Percentiles rank a stretch among this genome's conserved stretches.
Conservation (phyloP, 2,113 vertebrate species). For the Salvelinus fontinalis region DNA sequence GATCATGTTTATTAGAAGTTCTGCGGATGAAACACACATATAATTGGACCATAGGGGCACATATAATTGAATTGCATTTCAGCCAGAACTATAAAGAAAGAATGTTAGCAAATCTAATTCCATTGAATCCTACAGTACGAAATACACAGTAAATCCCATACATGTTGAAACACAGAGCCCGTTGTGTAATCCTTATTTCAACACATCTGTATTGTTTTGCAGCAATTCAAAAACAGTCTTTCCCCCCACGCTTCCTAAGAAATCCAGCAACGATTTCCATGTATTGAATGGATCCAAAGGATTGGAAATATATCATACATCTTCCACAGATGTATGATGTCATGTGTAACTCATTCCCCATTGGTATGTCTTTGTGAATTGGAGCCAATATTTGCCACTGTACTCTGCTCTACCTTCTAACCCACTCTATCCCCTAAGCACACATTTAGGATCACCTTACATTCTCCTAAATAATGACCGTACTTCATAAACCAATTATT, state of each 20-base stretch:
- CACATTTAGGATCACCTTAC: background rate
- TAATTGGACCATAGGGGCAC: background rate
- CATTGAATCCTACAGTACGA: too few species aligned
- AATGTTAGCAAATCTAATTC: background rate
- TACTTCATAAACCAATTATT: background rate
- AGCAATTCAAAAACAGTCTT: background rate
- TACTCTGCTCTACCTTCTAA: background rate
- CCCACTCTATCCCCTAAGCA: background rate
- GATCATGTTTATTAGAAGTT: too few species aligned
- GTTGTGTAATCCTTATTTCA: slow-evolving; percentile 16
- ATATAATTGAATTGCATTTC: background rate
- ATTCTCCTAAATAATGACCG: background rate
- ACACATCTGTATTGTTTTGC: background rate
- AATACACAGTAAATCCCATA: background rate
- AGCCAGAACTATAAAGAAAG: background rate
- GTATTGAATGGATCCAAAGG: background rate
- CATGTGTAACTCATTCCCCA: background rate
- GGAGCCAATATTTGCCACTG: background rate
- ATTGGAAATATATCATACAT: background rate
- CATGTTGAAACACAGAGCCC: background rate
- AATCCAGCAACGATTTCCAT: background rate
- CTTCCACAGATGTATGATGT: background rate
- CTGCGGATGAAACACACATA: too few species aligned
- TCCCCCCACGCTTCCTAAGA: background rate
- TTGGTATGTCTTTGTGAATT: background rate